Evolutionary conservation across 2,113 vertebrate genomes (phyloP), one percentile per base, ranked within the genome.

Genomic region (Ctenomys sociabilis): DNA sequence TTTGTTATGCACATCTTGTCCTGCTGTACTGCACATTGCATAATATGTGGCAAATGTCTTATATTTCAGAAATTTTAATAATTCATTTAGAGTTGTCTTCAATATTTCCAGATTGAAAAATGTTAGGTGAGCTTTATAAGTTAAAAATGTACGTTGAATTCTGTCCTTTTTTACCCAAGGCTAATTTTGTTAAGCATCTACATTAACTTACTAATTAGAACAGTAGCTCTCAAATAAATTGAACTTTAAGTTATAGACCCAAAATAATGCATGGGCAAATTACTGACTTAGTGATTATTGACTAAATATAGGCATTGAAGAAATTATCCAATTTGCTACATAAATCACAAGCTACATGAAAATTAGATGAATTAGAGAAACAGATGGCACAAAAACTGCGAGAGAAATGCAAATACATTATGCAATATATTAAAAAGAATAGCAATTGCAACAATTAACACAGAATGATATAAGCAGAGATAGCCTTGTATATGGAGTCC

Each of bases 131-230:
- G 17, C 1, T 95, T 80, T 32, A 32, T 64, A 97, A 68, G 37
- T 35, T 43, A 35, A 90, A 94, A 96, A 91, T 80, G 0, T 45
- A 6, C 54, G 35, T 80, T 85, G 68, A 24, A 68, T 84, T 89
- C 83, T 90, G 86, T 12, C 37, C 28, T 95, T 97, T 94, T 80
- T 93, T 35, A 52, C 30, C 5, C 5, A 93, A 57, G 11, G 52
- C 49, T 93, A 86, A 96, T 97, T 96, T 88, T 82, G 61, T 86
- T 93, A 84, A 94, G 54, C 12, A 81, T 93, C 86, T 94, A 40
- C 19, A 86, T 84, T 84, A 37, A 93, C 87, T 95, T 70, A 78
- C 54, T 89, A 91, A 91, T 85, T 93, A 88, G 40, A 78, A 83
- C 5, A 83, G 30, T 26, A 37, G 52, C 17, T 92, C 54, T 93